Evolutionary conservation across 1,140 invertebrate genomes (phyloP), one percentile per base, ranked within the genome.

Genomic region (Eubasilissa regina): DNA sequence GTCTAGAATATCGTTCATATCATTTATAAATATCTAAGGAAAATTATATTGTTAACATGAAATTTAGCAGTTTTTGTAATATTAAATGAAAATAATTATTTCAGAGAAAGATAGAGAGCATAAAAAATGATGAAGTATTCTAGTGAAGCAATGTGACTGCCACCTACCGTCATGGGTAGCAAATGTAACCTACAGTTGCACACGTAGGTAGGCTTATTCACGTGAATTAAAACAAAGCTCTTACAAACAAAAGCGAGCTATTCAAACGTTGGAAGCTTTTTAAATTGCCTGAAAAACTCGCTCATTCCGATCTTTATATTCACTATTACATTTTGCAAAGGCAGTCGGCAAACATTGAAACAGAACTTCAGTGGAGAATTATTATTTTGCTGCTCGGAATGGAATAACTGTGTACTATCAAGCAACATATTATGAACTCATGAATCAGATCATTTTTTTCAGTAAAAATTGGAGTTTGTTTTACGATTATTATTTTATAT

Each of bases 351-450:
- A 80, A 80, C 78, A 80, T 80, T 80, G 73, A 68, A 47, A 70
- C 45, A 55, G 58, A 25, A 80, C 78, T 80, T 80, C 58, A 80
- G 68, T 75, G 73, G 45, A 80, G 44, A 75, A 68, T 75, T 80
- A 70, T 47, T 75, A 66, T 47, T 53, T 74, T 60, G 7, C 47
- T 68, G 73, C 48, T 35, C 17, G 51, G 12, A 45, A 62, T 15
- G 15, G 72, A 74, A 74, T 17, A 58, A 35, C 25, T 35, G 25
- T 35, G 25, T 35, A 35, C 25, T 35, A 35, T 35, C 25, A 6
- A 35, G 25, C 25, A 35, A 35, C 25, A 35, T 35, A n/a, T n/a
- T n/a, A 35, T 6, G 25, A 6, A 35, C 6, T 6, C 25, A 35
- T 35, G 25, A 35, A 35, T 35, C 25, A 35, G 25, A 35, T 35